phyloP scores from a whole-genome alignment of 2,113 vertebrate species.

The Jaculus jaculus region DNA sequence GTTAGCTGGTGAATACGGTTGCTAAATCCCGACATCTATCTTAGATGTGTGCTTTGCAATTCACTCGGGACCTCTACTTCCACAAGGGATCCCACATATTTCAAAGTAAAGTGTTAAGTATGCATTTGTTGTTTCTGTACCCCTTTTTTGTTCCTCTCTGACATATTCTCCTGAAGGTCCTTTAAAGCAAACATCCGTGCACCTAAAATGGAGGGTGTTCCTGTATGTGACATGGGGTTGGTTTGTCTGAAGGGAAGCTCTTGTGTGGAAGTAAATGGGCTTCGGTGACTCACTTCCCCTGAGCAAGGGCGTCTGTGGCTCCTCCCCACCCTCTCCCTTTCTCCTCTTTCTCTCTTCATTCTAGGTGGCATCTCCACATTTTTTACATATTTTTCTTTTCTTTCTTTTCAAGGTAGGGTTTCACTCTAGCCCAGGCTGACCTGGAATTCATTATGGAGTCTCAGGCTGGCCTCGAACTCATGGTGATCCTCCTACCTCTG shows the following conservation, averaged over 20 bases:
- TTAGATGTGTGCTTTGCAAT: background rate
- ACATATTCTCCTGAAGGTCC: background rate
- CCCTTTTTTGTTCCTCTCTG: background rate
- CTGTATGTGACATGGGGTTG: background rate
- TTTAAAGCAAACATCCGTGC: background rate
- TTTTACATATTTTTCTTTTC: background rate
- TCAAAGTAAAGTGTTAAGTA: background rate
- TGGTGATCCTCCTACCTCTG: no score
- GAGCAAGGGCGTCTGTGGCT: background rate
- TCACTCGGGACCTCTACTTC: background rate
- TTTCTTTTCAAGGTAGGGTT: no score
- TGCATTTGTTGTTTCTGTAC: background rate
- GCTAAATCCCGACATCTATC: background rate
- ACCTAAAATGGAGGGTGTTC: background rate
- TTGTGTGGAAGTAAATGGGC: constrained; percentile 1
- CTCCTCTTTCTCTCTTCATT: background rate
- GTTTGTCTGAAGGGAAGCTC: background rate
- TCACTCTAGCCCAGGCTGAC: no score
- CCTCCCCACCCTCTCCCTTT: no score
- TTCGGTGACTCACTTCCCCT: constrained; percentile 23
- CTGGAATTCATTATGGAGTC: no score
- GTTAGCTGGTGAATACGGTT: background rate
- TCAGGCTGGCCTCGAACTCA: no score
- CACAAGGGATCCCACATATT: background rate
- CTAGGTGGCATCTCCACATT: background rate